A percentile compares a stretch with the other conserved stretches of the same genome.
phyloP scores from a whole-genome alignment of 2,888 invertebrate genomes.

The Callyntrura sp. region DNA sequence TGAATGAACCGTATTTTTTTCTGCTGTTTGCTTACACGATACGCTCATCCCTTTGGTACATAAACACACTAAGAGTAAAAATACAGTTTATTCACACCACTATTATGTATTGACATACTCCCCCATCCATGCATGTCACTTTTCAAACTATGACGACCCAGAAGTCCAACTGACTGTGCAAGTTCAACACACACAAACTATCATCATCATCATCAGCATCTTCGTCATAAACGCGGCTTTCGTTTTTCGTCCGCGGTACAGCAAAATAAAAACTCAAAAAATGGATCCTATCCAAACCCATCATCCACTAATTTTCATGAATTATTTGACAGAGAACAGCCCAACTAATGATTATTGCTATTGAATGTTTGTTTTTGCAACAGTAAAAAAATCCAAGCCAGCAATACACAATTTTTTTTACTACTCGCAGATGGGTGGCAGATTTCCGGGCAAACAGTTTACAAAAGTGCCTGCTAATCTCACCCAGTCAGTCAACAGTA shows the following conservation, averaged over 20 bases:
- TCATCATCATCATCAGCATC: not conserved
- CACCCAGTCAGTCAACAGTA: not conserved
- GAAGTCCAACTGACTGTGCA: slow-evolving; percentile 2
- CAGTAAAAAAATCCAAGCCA: slow-evolving; percentile 20
- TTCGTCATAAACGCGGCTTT: not conserved
- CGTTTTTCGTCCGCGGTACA: not conserved
- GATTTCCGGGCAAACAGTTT: slow-evolving; percentile 38
- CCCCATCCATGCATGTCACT: slow-evolving; percentile 31
- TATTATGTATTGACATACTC: slow-evolving; percentile 36
- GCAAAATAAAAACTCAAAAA: not conserved
- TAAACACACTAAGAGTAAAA: not conserved
- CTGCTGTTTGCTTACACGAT: not conserved
- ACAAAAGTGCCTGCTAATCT: not conserved
- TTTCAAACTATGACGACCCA: not conserved
- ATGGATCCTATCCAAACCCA: not conserved
- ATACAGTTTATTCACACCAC: not conserved
- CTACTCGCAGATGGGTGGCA: slow-evolving; percentile 34
- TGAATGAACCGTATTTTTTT: slow-evolving; percentile 22
- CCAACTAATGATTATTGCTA: slow-evolving; percentile 16
- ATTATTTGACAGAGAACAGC: slow-evolving; percentile 19
- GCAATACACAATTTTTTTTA: slow-evolving; percentile 39
- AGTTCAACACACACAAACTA: not conserved
- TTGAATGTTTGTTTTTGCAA: slow-evolving; percentile 13
- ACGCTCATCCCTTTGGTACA: not conserved
- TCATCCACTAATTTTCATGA: not conserved